Percentiles rank a stretch among this genome's conserved stretches.
These are phyloP conservation scores for Oryzias melastigma DNA, from an alignment of 2,113 vertebrate species.

Conservation along the genomic window DNA sequence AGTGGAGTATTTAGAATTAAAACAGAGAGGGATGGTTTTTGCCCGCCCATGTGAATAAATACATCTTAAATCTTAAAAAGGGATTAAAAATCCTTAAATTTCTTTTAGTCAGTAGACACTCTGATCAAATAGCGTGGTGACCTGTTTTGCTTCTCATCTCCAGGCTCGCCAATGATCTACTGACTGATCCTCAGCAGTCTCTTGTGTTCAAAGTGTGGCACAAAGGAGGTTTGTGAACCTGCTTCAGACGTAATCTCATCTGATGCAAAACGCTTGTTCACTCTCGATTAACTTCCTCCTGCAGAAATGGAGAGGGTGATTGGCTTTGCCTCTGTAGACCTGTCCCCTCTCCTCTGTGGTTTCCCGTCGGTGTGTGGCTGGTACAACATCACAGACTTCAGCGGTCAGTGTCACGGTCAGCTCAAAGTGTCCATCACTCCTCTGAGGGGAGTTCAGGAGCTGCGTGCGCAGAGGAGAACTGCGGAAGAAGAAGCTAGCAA, in stretches of 20 bases:
- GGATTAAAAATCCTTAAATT: too few relatives aligned
- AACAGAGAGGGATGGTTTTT: too few relatives aligned
- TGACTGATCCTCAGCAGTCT: slow-evolving; percentile 88
- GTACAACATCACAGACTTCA: slow-evolving; percentile 95
- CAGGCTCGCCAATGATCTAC: slow-evolving; percentile 89
- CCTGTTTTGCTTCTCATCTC: slow-evolving; percentile 17
- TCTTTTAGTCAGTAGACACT: too few relatives aligned
- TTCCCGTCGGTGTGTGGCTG: slow-evolving; percentile 92
- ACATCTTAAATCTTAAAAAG: too few relatives aligned
- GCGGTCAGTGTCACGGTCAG: slow-evolving; percentile 91
- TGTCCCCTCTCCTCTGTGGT: slow-evolving; percentile 90
- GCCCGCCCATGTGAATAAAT: too few relatives aligned
- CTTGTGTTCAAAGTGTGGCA: slow-evolving; percentile 98
- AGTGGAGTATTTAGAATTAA: too few relatives aligned
- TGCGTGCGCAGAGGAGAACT: slow-evolving; percentile 78
- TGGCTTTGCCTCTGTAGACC: slow-evolving; percentile 91
- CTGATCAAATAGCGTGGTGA: slow-evolving; percentile 3
- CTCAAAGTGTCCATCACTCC: slow-evolving; percentile 92
- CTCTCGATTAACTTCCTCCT: slow-evolving; percentile 9
- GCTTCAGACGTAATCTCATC: background rate
- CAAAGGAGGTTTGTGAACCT: slow-evolving; percentile 85
- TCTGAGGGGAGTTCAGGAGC: slow-evolving; percentile 75
- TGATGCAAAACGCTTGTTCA: background rate
- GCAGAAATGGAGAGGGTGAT: slow-evolving; percentile 88
- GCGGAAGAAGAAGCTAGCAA: slow-evolving; percentile 48